Conservation (phyloP, 2,113 vertebrate genomes). For the Tychaedon coryphoeus region DNA sequence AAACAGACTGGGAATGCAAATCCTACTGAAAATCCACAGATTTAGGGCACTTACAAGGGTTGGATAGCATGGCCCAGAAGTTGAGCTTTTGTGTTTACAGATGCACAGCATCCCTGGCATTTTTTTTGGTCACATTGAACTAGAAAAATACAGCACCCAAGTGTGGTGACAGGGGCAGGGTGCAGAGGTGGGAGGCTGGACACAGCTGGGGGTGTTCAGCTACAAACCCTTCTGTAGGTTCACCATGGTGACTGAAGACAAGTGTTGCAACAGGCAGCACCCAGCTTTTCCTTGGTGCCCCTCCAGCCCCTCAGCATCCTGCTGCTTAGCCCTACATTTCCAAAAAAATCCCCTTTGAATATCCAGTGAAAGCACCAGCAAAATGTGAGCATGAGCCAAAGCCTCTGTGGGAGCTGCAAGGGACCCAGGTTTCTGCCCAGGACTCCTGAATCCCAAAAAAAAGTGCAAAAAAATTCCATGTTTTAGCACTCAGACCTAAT, state of each 20-base stretch:
- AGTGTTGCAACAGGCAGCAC: neutral
- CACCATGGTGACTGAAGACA: accelerated
- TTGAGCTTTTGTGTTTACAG: neutral
- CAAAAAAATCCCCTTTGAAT: neutral
- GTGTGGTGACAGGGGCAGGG: neutral
- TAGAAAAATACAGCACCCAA: neutral
- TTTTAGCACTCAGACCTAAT: neutral
- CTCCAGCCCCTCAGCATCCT: neutral
- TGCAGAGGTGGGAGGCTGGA: neutral
- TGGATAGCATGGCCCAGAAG: neutral
- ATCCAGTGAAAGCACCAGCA: neutral
- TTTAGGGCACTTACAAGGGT: neutral
- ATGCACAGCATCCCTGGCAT: neutral
- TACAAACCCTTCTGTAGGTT: neutral
- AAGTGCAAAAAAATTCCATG: neutral
- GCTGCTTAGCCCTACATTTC: neutral
- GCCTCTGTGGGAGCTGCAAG: neutral
- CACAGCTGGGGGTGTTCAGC: accelerated
- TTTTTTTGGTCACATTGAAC: neutral
- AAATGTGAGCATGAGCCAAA: neutral
- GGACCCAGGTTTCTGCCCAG: neutral
- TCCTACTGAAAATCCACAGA: slow-evolving; percentile 22
- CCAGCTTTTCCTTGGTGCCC: neutral
- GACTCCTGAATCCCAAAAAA: neutral
- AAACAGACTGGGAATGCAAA: slow-evolving; percentile 8